Evolutionary conservation across 2,888 invertebrate species (phyloP).

Genomic region (Ctena decussata): DNA sequence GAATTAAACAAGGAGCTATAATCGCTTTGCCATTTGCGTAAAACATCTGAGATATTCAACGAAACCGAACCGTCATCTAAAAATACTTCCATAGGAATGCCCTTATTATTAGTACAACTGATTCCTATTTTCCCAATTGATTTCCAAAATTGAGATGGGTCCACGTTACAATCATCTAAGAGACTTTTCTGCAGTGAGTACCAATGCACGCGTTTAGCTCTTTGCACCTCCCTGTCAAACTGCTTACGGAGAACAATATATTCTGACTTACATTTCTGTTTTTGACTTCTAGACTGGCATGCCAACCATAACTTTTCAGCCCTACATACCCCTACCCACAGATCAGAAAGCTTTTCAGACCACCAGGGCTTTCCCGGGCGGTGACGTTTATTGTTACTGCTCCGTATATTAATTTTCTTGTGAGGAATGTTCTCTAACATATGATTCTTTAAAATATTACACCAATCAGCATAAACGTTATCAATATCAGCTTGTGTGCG

Average conservation of each 20-base stretch:
- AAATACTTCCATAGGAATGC: conserved; percentile 8
- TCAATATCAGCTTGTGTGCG: conserved; percentile 37
- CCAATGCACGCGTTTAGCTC: conserved; percentile 34
- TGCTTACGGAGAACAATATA: conserved; percentile 3
- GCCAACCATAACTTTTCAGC: conserved; percentile 21
- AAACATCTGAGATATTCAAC: neutral
- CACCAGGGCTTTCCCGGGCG: conserved; percentile 34
- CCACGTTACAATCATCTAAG: conserved; percentile 22
- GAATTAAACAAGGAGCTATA: neutral
- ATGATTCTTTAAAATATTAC: conserved; percentile 12
- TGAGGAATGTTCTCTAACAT: conserved; percentile 15
- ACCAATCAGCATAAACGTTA: conserved; percentile 30
- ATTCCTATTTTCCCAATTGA: conserved; percentile 35
- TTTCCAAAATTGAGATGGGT: conserved; percentile 37
- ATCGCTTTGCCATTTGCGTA: conserved; percentile 1
- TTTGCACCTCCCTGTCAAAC: conserved; percentile 37
- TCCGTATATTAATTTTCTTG: neutral
- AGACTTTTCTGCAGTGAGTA: conserved; percentile 6
- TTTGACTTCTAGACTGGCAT: neutral
- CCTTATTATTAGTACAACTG: neutral
- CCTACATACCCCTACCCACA: conserved; percentile 19
- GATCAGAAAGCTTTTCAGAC: conserved; percentile 17
- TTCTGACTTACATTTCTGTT: neutral
- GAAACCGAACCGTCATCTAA: conserved; percentile 4
- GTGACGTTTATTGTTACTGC: neutral